These are phyloP conservation scores for Pseudorectes ferrugineus DNA, from an alignment of 2,113 vertebrate genomes.

Conservation along the genomic window DNA sequence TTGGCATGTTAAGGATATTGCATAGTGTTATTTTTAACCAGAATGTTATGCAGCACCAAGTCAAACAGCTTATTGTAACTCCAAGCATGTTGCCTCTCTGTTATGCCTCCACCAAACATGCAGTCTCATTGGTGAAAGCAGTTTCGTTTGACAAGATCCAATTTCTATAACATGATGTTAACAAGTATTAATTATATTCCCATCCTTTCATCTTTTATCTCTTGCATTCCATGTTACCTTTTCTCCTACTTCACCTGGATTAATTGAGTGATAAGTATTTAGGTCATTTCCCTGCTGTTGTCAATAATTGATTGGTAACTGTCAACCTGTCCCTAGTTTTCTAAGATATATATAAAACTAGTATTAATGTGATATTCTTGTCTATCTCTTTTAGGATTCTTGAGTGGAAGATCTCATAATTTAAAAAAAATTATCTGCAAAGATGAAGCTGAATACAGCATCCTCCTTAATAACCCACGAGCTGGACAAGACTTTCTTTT, in stretches of 20 bases:
- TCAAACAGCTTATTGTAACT: background rate
- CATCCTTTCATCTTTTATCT: slow-evolving; percentile 47
- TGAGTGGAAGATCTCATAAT: background rate
- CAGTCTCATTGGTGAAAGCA: background rate
- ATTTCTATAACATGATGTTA: background rate
- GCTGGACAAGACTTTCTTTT: background rate
- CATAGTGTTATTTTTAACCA: slow-evolving; percentile 30
- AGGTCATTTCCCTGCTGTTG: background rate
- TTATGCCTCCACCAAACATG: background rate
- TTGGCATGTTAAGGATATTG: background rate
- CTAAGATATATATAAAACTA: background rate
- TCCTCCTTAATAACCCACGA: background rate
- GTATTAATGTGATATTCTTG: background rate
- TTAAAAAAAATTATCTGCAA: background rate
- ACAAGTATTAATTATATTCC: slow-evolving; percentile 19
- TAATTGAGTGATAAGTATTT: background rate
- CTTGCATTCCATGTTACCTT: background rate
- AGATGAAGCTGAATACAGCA: background rate
- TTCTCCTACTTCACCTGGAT: background rate
- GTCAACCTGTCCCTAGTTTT: background rate
- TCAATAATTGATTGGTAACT: background rate
- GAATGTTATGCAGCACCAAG: background rate
- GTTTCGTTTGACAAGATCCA: background rate
- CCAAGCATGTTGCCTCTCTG: background rate
- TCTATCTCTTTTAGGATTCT: background rate